These are phyloP conservation scores for Phrynosoma blainvillii DNA, from an alignment of 2,113 vertebrate species.

Conservation along the genomic window DNA sequence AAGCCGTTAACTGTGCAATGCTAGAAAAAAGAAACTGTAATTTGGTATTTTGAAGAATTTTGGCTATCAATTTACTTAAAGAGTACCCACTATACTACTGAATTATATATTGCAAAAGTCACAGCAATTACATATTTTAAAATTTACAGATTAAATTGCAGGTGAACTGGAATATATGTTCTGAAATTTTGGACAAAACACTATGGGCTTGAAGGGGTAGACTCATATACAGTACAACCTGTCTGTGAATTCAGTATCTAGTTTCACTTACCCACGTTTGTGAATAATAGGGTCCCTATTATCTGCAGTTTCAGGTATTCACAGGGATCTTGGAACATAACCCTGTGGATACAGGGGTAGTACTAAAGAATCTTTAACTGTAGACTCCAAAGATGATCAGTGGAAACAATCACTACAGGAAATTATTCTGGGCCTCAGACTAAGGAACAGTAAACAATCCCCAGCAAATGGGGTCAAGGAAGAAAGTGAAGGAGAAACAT, in stretches of 20 bases:
- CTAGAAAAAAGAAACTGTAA: not conserved
- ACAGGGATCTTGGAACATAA: no score
- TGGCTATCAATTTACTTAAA: not conserved
- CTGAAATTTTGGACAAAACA: not conserved
- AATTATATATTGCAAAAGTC: not conserved
- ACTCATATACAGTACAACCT: no score
- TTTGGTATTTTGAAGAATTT: not conserved
- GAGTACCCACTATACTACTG: not conserved
- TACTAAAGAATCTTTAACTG: not conserved
- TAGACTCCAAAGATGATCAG: not conserved
- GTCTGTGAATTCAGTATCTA: no score
- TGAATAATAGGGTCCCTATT: no score
- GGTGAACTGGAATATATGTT: not conserved
- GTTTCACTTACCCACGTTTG: no score
- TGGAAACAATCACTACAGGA: not conserved
- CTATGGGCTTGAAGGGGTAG: not conserved
- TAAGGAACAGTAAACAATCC: not conserved
- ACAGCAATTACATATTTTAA: not conserved
- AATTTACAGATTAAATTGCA: not conserved
- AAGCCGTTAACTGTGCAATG: constrained; percentile 14
- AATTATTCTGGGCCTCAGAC: not conserved
- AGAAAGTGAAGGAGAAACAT: not conserved
- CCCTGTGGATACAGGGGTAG: no score
- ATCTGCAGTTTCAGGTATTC: no score
- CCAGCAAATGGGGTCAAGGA: not conserved